Evolutionary conservation across 2,888 invertebrate species (phyloP), one percentile per base, ranked within the genome.

Genomic region (Rotaria socialis): DNA sequence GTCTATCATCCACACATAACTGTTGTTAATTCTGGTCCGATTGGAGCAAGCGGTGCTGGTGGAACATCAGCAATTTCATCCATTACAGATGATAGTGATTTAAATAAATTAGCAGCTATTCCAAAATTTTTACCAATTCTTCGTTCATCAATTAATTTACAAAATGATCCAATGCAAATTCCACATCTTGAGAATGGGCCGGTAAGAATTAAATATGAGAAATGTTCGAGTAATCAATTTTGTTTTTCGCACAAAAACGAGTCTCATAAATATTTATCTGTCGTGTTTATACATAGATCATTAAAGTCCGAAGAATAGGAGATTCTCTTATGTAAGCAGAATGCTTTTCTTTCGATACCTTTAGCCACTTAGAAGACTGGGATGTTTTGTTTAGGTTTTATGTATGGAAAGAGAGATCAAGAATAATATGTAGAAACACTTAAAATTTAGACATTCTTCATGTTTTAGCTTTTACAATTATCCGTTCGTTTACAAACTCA

Each of bases 61-160:
- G 35, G 8, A 35, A 47, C 80, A n/a, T 22, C 80, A n/a, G 43
- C 80, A 22, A 47, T 10, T 80, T 16, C 43, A 47, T 47, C 47
- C 11, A 10, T 47, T 24, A 27, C 55, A 7, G 75, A 86, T 60
- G 85, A 86, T 41, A 58, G 19, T 35, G 56, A 58, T 35, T 22
- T 60, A n/a, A 85, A 85, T 60, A 86, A 86, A 84, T n/a, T 86
- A 84, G 56, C 56, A 43, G 85, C 67, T 85, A 85, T 86, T 19
- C 86, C 86, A 58, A 27, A 85, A 60, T 86, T 86, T 52, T 85
- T 85, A 75, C 86, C 86, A 35, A 86, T 86, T 47, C 56, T 86
- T n/a, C 85, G 85, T n/a, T 58, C 47, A 1, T 75, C 86, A 75
- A 86, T 86, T 60, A 60, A 86, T 80, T 8, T 85, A 56, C 85